Conservation (phyloP, 2,797 vertebrate genomes). For the Lutjanus campechanus region DNA sequence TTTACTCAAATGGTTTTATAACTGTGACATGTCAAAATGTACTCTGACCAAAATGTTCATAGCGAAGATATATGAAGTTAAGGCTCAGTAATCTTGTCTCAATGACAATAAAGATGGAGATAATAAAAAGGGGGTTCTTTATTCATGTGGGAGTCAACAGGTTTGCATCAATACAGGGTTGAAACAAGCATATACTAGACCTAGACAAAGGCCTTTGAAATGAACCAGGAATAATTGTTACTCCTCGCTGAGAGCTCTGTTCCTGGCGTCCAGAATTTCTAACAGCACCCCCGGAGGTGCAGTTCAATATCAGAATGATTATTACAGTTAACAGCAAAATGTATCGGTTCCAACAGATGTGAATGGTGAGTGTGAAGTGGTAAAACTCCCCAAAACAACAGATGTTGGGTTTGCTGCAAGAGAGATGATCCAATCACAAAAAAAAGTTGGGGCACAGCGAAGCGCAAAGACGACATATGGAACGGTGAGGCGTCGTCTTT, state of each 20-base stretch:
- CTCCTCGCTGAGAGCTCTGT: not conserved
- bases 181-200: not conserved
- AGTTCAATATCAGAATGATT: conserved; percentile 12
- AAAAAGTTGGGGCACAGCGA: conserved; percentile 30
- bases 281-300: not conserved
- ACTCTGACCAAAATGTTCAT: too few relatives aligned
- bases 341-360: conserved; percentile 34
- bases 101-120: not conserved
- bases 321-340: conserved; percentile 7
- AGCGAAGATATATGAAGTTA: not conserved
- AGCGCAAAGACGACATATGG: conserved; percentile 57
- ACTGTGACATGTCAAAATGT: not conserved
- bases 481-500: conserved; percentile 27
- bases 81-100: not conserved
- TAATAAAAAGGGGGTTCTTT: not conserved
- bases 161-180: not conserved
- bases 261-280: not conserved
- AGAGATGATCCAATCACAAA: conserved; percentile 57
- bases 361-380: conserved; percentile 6
- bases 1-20: not conserved
- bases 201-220: not conserved
- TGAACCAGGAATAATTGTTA: not conserved
- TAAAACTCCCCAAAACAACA: conserved; percentile 51
- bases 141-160: not conserved
- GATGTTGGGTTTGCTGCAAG: conserved; percentile 55